Evolutionary conservation across 2,888 invertebrate genomes (phyloP).

Genomic region (Harpalus rufipes): DNA sequence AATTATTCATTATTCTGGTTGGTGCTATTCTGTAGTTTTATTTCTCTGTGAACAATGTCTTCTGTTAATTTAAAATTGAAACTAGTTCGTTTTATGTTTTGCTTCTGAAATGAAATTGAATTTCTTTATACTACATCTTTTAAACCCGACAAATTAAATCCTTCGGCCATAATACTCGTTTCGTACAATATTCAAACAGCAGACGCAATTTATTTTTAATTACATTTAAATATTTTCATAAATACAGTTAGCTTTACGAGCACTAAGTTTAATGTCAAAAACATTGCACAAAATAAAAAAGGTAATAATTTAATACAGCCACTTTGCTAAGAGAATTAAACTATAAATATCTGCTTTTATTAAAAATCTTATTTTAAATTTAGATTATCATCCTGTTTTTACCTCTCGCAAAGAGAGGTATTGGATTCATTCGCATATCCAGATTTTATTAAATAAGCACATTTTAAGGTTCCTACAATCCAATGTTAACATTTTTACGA

Average conservation of each 20-base stretch:
- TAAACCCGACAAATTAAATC: conserved; percentile 28
- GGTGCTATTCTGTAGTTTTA: conserved; percentile 49
- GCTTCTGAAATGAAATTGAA: conserved; percentile 51
- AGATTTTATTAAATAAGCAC: too few species aligned
- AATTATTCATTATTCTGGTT: conserved; percentile 60
- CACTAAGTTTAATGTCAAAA: neutral
- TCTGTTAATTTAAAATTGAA: conserved; percentile 58
- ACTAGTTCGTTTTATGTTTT: conserved; percentile 54
- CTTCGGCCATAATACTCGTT: neutral
- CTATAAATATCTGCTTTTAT: too few species aligned
- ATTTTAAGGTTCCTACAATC: too few species aligned
- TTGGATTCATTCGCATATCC: too few species aligned
- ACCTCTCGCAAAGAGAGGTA: too few species aligned
- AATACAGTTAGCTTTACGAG: neutral
- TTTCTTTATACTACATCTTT: conserved; percentile 28
- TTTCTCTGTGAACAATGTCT: conserved; percentile 52
- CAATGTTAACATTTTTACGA: too few species aligned
- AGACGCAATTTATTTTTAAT: neutral
- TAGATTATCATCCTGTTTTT: too few species aligned
- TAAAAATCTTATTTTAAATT: too few species aligned
- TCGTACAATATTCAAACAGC: neutral
- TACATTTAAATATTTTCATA: conserved; percentile 6
- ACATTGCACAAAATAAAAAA: neutral
- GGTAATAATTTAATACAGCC: neutral
- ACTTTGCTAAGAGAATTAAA: too few species aligned